Evolutionary conservation across 2,888 invertebrate species (phyloP).

Genomic region (Choristoneura rosaceana): DNA sequence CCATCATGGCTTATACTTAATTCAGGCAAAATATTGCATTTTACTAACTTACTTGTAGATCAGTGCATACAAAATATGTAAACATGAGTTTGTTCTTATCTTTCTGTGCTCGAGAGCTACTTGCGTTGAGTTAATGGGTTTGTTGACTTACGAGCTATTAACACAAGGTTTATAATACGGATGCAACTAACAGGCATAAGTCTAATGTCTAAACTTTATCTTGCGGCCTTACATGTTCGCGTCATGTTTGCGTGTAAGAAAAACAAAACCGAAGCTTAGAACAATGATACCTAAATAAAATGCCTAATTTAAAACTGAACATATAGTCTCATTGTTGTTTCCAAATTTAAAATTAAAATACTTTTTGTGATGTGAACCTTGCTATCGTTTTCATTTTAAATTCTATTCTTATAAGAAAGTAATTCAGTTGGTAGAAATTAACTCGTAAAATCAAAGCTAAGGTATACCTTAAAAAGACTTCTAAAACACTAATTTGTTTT

Average conservation of each 20-base stretch:
- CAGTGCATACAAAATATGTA: background rate
- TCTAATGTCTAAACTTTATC: no score
- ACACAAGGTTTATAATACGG: background rate
- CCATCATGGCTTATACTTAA: constrained; percentile 57
- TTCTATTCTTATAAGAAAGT: background rate
- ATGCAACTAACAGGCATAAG: background rate
- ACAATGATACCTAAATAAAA: no score
- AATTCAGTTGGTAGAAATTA: background rate
- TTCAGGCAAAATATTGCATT: constrained; percentile 40
- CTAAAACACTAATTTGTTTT: background rate
- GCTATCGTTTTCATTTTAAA: background rate
- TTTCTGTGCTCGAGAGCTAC: constrained; percentile 9
- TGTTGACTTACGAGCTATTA: background rate
- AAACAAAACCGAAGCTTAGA: no score
- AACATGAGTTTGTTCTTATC: constrained; percentile 24
- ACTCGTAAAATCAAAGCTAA: background rate
- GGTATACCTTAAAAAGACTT: background rate
- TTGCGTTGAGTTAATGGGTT: background rate
- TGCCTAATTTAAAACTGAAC: no score
- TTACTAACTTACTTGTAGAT: constrained; percentile 12
- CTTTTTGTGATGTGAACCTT: background rate
- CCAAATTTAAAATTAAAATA: background rate
- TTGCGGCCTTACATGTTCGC: no score
- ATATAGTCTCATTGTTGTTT: background rate
- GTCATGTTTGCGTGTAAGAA: no score